Base-by-base conservation (phyloP, 2,797 vertebrate genomes). In the Limnodromus scolopaceus region DNA sequence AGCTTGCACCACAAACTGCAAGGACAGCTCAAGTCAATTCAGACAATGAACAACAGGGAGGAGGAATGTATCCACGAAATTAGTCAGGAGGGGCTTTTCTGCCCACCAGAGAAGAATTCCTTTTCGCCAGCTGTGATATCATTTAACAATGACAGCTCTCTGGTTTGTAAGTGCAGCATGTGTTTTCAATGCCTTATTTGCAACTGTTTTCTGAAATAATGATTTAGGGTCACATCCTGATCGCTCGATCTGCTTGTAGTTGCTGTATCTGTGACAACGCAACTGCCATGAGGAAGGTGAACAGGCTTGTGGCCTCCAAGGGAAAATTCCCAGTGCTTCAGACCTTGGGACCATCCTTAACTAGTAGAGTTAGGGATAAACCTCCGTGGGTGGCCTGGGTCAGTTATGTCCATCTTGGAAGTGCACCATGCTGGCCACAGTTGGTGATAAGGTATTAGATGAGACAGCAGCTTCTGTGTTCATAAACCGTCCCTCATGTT, bases 91-190 rank as follows among this genome's bases (percentile, higher is more conserved):
- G 65, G 60, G 64, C 70, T 82, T 68, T 94, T 92, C 71, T 96
- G 93, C 88, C 89, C 94, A 93, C 70, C 96, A 80, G 81, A 94
- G 91, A 16, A 93, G 91, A 95, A 85, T 87, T 80, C 93, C 70
- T 84, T 48, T 41, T 49, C 25, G 32, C 92, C 95, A 95, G 77
- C 93, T 95, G 94, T 93, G 93, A 64, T 87, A 89, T 70, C 93
- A 66, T 38, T 83, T 74, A 87, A 49, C 80, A 90, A 27, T 43
- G 88, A 72, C 91, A 84, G 77, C 61, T 78, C 77, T 89, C 84
- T 71, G 45, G 38, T 82, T 41, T 61, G 89, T 80, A 48, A 48
- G 74, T 69, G 77, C 87, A 89, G 66, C 70, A 25, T 80, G 48
- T 92, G 81, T 61, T 94, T 80, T 9, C 91, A 91, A n/a, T 83